Conservation (phyloP, 2,113 vertebrate genomes). For the Monarcha castaneiventris region DNA sequence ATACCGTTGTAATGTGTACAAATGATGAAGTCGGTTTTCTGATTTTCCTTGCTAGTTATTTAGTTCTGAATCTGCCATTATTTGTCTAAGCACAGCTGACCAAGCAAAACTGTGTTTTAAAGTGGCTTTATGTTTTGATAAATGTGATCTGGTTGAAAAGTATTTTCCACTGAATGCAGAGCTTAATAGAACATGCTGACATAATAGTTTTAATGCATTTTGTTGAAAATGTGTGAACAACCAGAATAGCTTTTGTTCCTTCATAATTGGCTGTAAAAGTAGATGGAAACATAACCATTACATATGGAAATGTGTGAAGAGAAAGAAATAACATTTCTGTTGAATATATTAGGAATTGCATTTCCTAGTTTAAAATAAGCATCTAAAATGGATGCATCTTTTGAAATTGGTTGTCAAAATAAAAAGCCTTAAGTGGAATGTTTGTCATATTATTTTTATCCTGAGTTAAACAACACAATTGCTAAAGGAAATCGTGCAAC, state of each 20-base stretch:
- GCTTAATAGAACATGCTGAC: constrained; percentile 88
- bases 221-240: constrained; percentile 89
- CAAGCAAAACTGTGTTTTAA: constrained; percentile 88
- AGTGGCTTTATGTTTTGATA: constrained; percentile 91
- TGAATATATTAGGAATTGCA: constrained; percentile 84
- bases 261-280: constrained; percentile 89
- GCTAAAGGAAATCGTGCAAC: constrained; percentile 31
- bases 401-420: constrained; percentile 84
- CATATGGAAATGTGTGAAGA: constrained; percentile 85
- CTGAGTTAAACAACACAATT: constrained; percentile 62
- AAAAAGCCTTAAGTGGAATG: constrained; percentile 76
- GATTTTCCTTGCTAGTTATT: constrained; percentile 83
- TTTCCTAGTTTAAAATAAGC: constrained; percentile 81
- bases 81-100: constrained; percentile 89
- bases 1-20: constrained; percentile 70
- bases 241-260: constrained; percentile 89
- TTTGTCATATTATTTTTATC: constrained; percentile 79
- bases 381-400: constrained; percentile 80
- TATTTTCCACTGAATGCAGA: constrained; percentile 87
- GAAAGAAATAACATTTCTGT: constrained; percentile 83
- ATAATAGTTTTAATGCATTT: constrained; percentile 90
- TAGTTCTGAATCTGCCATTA: constrained; percentile 86
- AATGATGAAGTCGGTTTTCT: constrained; percentile 80
- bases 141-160: constrained; percentile 89
- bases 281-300: constrained; percentile 88